Evolutionary conservation across 2,888 invertebrate genomes (phyloP).

Genomic region (Perizoma flavofasciatum): DNA sequence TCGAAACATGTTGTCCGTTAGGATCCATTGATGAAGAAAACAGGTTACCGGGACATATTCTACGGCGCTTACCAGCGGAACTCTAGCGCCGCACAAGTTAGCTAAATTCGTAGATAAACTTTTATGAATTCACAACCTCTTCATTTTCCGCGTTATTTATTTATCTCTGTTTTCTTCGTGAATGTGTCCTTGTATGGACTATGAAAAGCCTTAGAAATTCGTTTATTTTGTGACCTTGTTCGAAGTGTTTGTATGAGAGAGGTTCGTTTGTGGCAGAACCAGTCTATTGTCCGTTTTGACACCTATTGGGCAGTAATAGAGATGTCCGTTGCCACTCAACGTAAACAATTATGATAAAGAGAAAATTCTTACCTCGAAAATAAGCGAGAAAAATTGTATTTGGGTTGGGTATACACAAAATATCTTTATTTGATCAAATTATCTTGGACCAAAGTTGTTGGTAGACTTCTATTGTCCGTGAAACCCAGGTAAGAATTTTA

Average conservation of each 20-base stretch:
- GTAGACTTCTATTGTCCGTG: too few relatives aligned
- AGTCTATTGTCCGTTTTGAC: not conserved
- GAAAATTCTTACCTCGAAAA: too few relatives aligned
- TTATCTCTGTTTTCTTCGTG: not conserved
- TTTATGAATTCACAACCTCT: too few relatives aligned
- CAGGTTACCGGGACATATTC: constrained; percentile 9
- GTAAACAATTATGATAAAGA: too few relatives aligned
- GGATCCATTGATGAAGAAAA: constrained; percentile 39
- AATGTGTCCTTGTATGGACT: constrained; percentile 10
- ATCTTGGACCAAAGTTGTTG: too few relatives aligned
- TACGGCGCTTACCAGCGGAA: not conserved
- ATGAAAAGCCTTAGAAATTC: constrained; percentile 30
- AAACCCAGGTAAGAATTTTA: too few relatives aligned
- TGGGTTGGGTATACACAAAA: too few relatives aligned
- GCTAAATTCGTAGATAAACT: too few relatives aligned
- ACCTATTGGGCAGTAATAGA: not conserved
- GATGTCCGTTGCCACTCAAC: not conserved
- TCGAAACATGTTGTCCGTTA: constrained; percentile 62
- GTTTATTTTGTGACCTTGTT: constrained; percentile 32
- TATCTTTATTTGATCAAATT: too few relatives aligned
- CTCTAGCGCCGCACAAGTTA: too few relatives aligned
- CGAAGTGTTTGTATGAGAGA: constrained; percentile 20
- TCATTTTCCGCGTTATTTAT: not conserved
- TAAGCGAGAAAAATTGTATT: too few relatives aligned
- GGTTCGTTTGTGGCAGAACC: not conserved